Conservation (phyloP, 2,797 vertebrate species). For the Eupleurogrammus muticus region DNA sequence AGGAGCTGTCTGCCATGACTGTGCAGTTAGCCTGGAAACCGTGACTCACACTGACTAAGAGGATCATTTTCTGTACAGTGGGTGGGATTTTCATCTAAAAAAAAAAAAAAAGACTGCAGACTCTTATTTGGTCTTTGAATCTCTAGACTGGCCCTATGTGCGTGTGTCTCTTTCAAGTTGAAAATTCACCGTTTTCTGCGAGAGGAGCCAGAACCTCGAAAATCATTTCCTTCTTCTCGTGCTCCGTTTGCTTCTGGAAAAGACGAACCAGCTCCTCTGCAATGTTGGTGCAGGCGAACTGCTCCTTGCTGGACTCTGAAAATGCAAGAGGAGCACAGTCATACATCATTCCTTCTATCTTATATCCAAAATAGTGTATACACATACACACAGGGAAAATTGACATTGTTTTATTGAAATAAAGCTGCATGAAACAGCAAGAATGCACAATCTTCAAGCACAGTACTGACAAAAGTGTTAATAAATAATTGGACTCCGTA, state of each 20-base stretch:
- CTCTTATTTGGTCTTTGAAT: neutral
- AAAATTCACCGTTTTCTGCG: slow-evolving; percentile 94
- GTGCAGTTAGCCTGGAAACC: slow-evolving; percentile 51
- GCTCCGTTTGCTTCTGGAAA: slow-evolving; percentile 95
- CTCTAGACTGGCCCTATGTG: neutral
- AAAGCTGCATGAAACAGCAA: too few species aligned
- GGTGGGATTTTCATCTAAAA: slow-evolving; percentile 16
- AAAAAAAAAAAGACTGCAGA: slow-evolving; percentile 9
- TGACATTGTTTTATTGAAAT: too few species aligned
- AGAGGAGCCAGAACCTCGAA: slow-evolving; percentile 98
- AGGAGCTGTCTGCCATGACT: slow-evolving; percentile 56
- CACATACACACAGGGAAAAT: too few species aligned
- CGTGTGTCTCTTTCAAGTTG: neutral
- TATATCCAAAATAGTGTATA: too few species aligned
- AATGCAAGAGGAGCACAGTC: neutral
- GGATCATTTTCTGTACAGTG: slow-evolving; percentile 29
- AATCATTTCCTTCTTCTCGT: slow-evolving; percentile 99
- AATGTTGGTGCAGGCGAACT: slow-evolving; percentile 96
- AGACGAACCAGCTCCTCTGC: slow-evolving; percentile 96
- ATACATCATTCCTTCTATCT: too few species aligned
- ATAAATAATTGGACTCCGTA: too few species aligned
- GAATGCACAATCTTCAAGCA: too few species aligned
- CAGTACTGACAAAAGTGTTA: too few species aligned
- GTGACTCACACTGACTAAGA: slow-evolving; percentile 43
- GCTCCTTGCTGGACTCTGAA: slow-evolving; percentile 91